A percentile compares a stretch with the other conserved stretches of the same genome.
phyloP scores from a whole-genome alignment of 1,140 invertebrate species.

The Orussus abietinus region DNA sequence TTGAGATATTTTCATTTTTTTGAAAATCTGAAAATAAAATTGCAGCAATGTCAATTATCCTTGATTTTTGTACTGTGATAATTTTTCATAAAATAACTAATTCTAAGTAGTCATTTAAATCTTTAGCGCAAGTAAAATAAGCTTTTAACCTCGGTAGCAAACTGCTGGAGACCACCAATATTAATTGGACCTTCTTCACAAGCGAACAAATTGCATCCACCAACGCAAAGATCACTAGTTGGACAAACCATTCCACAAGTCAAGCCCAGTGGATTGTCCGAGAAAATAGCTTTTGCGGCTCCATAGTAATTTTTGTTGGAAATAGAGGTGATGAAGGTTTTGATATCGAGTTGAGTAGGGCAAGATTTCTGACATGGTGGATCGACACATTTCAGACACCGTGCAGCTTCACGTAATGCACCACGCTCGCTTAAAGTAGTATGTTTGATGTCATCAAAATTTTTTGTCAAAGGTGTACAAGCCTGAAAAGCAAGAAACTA shows the following conservation, averaged over 20 bases:
- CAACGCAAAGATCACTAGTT: slow-evolving; percentile 96
- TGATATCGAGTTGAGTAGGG: slow-evolving; percentile 95
- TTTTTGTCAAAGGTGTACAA: slow-evolving; percentile 73
- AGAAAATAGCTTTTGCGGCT: slow-evolving; percentile 93
- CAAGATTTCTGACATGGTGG: slow-evolving; percentile 98
- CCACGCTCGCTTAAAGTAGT: slow-evolving; percentile 94
- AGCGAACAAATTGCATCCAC: slow-evolving; percentile 93
- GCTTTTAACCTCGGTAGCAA: slow-evolving; percentile 84
- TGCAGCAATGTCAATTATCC: not conserved
- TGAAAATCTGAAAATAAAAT: slow-evolving; percentile 68
- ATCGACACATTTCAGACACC: slow-evolving; percentile 96
- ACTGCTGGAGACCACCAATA: slow-evolving; percentile 97
- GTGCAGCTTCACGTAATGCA: slow-evolving; percentile 83
- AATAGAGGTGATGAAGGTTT: slow-evolving; percentile 95
- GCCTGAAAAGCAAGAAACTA: slow-evolving; percentile 53
- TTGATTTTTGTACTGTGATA: slow-evolving; percentile 16
- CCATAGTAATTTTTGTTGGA: slow-evolving; percentile 99
- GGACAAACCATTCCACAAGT: slow-evolving; percentile 99
- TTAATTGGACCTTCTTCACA: slow-evolving; percentile 97
- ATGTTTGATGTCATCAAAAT: slow-evolving; percentile 97
- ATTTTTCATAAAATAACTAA: slow-evolving; percentile 1
- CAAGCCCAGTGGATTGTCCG: slow-evolving; percentile 93
- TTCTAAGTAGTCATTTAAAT: no score
- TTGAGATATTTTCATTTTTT: slow-evolving; percentile 89
- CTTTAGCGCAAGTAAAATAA: no score